Base-by-base conservation (phyloP, 2,888 invertebrate genomes). In the Campoplex capitator region DNA sequence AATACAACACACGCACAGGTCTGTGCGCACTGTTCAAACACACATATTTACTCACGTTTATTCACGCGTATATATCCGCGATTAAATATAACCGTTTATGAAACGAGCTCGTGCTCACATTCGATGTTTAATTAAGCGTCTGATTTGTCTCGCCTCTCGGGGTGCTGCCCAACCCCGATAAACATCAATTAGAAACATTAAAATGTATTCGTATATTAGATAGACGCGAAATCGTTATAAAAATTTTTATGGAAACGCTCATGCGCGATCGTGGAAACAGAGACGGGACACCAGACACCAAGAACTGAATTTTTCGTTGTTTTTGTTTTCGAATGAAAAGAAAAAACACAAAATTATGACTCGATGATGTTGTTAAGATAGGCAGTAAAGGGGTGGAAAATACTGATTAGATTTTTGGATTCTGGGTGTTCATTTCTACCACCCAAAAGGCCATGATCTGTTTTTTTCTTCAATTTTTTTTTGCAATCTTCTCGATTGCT, bases 101-200 rank as follows among this genome's bases (percentile, higher is more conserved):
- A 38, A 84, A 76, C 54, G 62, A 84, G 75, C 75, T 45, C 70
- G 42, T 51, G 76, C 51, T 80, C 73, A 67, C 80, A 42, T 76
- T 77, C 48, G 70, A 68, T 70, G 45, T 85, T 81, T 83, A 83
- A 85, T 88, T 84, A 85, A 76, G 51, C 78, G 68, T 65, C 77
- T 81, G 83, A 84, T 85, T 81, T 71, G 71, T 79, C 79, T 79
- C 79, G 45, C 79, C 32, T 18, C 78, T 68, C 54, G 23, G 23
- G 23, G 78, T 67, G 65, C 28, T 62, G 2, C 28, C 18, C 42
- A 65, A n/a, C 68, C 3, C 28, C 6, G 28, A 42, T 70, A 70
- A 42, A 56, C 56, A 56, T 70, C 18, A 70, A 78, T 70, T 56
- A 56, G 9, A 56, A 62, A 51, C 42, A 78, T 78, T 54, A 9